Conservation (phyloP, 2,888 invertebrate genomes). For the Drosophila buzzatii region DNA sequence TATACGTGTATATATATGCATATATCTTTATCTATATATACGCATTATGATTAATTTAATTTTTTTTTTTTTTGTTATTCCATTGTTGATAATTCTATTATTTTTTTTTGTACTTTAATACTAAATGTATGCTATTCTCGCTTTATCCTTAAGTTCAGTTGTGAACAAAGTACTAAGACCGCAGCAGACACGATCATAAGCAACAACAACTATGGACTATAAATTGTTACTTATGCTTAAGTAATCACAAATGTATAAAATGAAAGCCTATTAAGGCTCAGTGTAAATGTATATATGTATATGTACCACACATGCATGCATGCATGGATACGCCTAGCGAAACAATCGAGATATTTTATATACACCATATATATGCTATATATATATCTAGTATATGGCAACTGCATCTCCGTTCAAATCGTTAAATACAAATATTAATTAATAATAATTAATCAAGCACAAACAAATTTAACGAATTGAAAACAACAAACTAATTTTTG, state of each 20-base stretch:
- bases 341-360: slow-evolving; percentile 23
- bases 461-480: slow-evolving; percentile 5
- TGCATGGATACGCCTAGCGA: not conserved
- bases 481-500: slow-evolving; percentile 16
- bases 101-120: slow-evolving; percentile 1
- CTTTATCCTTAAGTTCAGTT: slow-evolving; percentile 39
- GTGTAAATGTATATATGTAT: slow-evolving; percentile 2
- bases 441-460: slow-evolving; percentile 22
- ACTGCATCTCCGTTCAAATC: slow-evolving; percentile 9
- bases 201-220: slow-evolving; percentile 32
- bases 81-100: slow-evolving; percentile 11
- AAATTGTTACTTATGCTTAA: slow-evolving; percentile 47
- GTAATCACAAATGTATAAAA: not conserved
- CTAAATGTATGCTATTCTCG: not conserved
- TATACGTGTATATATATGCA: not conserved
- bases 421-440: not conserved
- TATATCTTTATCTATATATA: slow-evolving; percentile 1
- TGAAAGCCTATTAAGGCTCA: slow-evolving; percentile 3
- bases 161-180: slow-evolving; percentile 24
- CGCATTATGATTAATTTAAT: slow-evolving; percentile 4
- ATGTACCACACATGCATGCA: not conserved
- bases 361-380: slow-evolving; percentile 6
- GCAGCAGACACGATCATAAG: slow-evolving; percentile 11
- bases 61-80: slow-evolving; percentile 15
- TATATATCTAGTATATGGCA: slow-evolving; percentile 1